These are phyloP conservation scores for Pachycephus smyrnensis DNA, from an alignment of 2,888 invertebrate genomes.

Conservation along the genomic window DNA sequence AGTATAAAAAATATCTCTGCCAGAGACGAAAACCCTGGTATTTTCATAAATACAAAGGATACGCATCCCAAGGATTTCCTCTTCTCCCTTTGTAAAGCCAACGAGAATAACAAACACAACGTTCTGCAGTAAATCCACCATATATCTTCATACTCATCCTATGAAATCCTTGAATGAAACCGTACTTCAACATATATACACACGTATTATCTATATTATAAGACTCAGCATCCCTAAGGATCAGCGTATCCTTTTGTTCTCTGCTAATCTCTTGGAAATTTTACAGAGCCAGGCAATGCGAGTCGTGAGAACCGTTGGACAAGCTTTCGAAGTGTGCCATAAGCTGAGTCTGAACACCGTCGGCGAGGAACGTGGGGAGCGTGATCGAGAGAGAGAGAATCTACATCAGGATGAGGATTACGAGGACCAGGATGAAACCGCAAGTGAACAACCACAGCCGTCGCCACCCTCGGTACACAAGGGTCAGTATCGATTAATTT, in stretches of 20 bases:
- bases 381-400: conserved; percentile 49
- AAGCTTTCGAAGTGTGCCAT: conserved; percentile 99
- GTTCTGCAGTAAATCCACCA: too few species aligned
- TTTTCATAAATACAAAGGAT: too few species aligned
- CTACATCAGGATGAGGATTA: conserved; percentile 64
- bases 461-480: conserved; percentile 62
- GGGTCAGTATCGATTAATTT: conserved; percentile 40
- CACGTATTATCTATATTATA: too few species aligned
- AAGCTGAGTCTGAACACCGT: conserved; percentile 81
- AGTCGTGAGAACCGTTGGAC: conserved; percentile 97
- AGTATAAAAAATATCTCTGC: too few species aligned
- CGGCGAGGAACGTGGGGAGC: conserved; percentile 60
- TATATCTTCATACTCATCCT: too few species aligned
- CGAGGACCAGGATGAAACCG: conserved; percentile 69
- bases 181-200: too few species aligned
- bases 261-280: conserved; percentile 6
- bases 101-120: too few species aligned
- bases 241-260: neutral
- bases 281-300: conserved; percentile 97
- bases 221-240: neutral
- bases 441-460: conserved; percentile 58
- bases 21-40: too few species aligned
- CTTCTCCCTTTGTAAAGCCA: too few species aligned
- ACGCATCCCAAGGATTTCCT: too few species aligned
- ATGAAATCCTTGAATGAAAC: too few species aligned